A percentile compares a stretch with the other conserved stretches of the same genome.
phyloP scores from a whole-genome alignment of 2,888 invertebrate species.

The Xanthorhoe spadicearia region DNA sequence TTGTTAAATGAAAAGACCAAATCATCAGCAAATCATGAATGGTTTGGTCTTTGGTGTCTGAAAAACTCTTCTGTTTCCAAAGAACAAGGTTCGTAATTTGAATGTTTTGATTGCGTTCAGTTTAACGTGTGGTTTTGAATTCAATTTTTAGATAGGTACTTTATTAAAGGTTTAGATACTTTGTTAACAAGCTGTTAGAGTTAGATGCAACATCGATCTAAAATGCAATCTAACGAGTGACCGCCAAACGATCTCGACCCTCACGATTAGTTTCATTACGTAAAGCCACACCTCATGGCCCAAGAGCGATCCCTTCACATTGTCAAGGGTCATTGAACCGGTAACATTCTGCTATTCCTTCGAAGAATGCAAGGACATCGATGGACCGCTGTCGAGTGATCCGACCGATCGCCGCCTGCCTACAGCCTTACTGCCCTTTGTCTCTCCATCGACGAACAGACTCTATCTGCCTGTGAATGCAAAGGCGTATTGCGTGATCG shows the following conservation, averaged over 20 bases:
- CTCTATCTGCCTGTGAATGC: slow-evolving; percentile 39
- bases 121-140: neutral
- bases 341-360: slow-evolving; percentile 73
- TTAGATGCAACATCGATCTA: slow-evolving; percentile 31
- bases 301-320: slow-evolving; percentile 76
- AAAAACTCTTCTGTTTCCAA: neutral
- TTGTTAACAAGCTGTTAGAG: neutral
- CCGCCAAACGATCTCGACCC: slow-evolving; percentile 66
- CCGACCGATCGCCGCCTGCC: slow-evolving; percentile 30
- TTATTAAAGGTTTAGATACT: neutral
- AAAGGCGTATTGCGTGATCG: slow-evolving; percentile 53
- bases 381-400: slow-evolving; percentile 58
- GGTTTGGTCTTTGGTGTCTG: neutral
- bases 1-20: too few species aligned
- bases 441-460: slow-evolving; percentile 34
- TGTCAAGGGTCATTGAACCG: slow-evolving; percentile 78
- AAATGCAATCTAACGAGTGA: slow-evolving; percentile 48
- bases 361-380: slow-evolving; percentile 80
- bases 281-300: slow-evolving; percentile 70
- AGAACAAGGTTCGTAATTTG: neutral
- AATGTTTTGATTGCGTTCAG: neutral
- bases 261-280: slow-evolving; percentile 68
- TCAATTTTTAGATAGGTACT: neutral
- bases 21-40: too few species aligned
- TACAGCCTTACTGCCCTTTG: slow-evolving; percentile 36